Base-by-base conservation (phyloP, 2,113 vertebrate genomes). In the Neotoma lepida region DNA sequence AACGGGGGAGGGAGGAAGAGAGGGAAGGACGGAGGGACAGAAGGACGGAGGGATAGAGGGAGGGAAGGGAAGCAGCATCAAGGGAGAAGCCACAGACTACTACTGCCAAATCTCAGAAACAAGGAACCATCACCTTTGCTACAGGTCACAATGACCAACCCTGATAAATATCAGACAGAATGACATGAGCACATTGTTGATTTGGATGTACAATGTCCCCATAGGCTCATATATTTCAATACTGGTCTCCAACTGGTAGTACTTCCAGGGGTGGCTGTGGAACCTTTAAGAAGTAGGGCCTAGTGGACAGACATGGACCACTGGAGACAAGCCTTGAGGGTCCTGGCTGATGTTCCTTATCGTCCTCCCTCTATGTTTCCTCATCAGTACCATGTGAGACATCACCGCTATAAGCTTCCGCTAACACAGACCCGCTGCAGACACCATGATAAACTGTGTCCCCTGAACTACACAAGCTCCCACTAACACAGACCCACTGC, bases 11-110 rank as follows among this genome's bases (percentile, higher is more conserved):
- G 22, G 2, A 46, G 2, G 44, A 6, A 15, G 41, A 2, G 28
- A 15, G 26, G 12, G 8, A 28, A 1, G 39, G 10, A 7, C 4
- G 12, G 8, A n/a, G 2, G 22, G 20, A 24, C 24, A 4, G 2
- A 1, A 2, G 18, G 9, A 12, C 3, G n/a, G 9, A 20, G 22
- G 41, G 26, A 35, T 30, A 28, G 30, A n/a, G 46, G 20, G 4
- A 35, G 7, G 17, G 2, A 70, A 3, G 17, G 1, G 2, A 22
- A 41, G 18, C 2, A 22, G 30, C 58, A 74, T 56, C 41, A 14
- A n/a, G 9, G 89, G 24, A 86, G 8, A 64, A 86, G 44, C 24
- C 54, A 33, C 28, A 64, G n/a, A 39, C 13, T n/a, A 51, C 58
- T 39, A 18, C 18, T n/a, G 71, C 5, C 44, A 71, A 78, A 70